Conservation (phyloP, 2,797 vertebrate genomes). For the Distichodus sexfasciatus region DNA sequence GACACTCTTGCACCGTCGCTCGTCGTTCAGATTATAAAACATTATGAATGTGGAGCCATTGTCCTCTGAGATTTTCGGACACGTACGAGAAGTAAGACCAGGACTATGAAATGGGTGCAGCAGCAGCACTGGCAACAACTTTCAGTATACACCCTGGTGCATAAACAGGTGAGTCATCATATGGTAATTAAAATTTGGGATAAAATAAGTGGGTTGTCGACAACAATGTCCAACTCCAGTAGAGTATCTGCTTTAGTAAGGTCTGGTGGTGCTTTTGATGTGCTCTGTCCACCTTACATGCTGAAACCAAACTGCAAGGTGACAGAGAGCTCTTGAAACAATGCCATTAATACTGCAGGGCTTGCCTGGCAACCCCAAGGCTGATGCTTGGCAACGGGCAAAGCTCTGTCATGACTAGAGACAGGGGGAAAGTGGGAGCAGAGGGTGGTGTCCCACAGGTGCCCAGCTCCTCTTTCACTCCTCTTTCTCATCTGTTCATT, state of each 20-base stretch:
- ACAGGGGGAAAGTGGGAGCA: constrained; percentile 34
- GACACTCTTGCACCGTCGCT: constrained; percentile 20
- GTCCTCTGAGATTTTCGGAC: constrained; percentile 9
- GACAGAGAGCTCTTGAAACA: constrained; percentile 39
- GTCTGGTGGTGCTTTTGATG: constrained; percentile 6
- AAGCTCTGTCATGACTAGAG: constrained; percentile 47
- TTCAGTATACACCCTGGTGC: constrained; percentile 48
- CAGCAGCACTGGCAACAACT: constrained; percentile 50
- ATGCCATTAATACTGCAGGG: constrained; percentile 76
- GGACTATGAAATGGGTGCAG: constrained; percentile 25
- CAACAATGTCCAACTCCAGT: no score
- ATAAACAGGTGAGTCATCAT: constrained; percentile 68
- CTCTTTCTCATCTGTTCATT: constrained; percentile 39
- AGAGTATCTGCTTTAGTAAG: background rate
- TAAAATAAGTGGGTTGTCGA: background rate
- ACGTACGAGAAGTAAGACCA: constrained; percentile 22
- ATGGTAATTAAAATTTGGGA: constrained; percentile 46
- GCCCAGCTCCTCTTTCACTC: constrained; percentile 36
- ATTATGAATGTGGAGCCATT: constrained; percentile 1
- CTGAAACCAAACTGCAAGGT: constrained; percentile 10
- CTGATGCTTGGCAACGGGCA: constrained; percentile 64
- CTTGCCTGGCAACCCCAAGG: constrained; percentile 68
- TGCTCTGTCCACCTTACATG: constrained; percentile 7
- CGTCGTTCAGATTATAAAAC: constrained; percentile 16
- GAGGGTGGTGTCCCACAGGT: constrained; percentile 48